Base-by-base conservation (phyloP, 2,113 vertebrate genomes). In the Ceyx margarethae region DNA sequence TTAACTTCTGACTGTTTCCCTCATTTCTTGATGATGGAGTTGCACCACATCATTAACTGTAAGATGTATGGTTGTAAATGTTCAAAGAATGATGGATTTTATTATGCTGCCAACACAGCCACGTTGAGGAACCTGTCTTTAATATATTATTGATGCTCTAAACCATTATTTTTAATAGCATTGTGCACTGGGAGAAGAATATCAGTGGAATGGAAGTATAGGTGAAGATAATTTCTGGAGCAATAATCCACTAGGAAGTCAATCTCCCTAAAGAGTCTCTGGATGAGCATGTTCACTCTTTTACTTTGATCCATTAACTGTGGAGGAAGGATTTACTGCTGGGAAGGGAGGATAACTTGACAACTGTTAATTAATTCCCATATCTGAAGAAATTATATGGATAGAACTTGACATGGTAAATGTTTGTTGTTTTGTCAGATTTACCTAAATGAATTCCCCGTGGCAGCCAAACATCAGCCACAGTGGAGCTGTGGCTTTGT, bases 11-110 rank as follows among this genome's bases (percentile, higher is more conserved):
- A 42, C 77, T 69, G 25, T 54, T 89, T 77, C 33, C 33, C 40
- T 81, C 90, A 37, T 91, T 86, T 93, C 64, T 79, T 78, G 58
- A 74, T 76, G 78, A 69, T 66, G 65, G 76, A 72, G 67, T 54
- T 88, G 87, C 2, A 2, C 46, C 60, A 90, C 87, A 74, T 93
- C 77, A 75, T 95, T 96, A 95, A 84, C 69, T 72, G 15, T 42
- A 68, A 91, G 73, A 89, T 84, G 15, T 58, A 72, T 80, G 68
- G 81, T 68, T 91, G 81, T 74, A 95, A 94, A 89, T 78, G 76
- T 68, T 87, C 67, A 78, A 91, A 95, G 76, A 89, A 92, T 80
- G 73, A 94, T 88, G 62, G 48, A 71, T 91, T 95, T 94, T 77
- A 80, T 91, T 84, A 60, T 0, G 1, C 65, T 89, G 48, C 58